Conservation (phyloP, 2,797 vertebrate species). For the Merluccius polli region DNA sequence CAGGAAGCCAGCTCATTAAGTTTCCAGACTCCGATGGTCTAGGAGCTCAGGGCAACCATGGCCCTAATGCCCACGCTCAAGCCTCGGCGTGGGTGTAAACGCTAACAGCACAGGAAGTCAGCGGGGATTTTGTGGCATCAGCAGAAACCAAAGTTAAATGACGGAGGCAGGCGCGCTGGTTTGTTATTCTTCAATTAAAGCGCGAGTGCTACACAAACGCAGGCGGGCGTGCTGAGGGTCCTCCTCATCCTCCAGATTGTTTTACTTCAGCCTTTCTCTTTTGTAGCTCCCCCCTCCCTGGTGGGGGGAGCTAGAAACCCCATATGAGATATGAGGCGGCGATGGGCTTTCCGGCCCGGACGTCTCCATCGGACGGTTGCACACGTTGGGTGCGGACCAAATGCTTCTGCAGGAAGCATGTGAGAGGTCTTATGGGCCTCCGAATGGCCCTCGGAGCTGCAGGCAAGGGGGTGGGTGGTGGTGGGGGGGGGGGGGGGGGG, state of each 20-base stretch:
- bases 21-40: too few relatives aligned
- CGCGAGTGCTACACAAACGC: conserved; percentile 15
- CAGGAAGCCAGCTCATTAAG: background rate
- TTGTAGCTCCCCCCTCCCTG: background rate
- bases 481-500: conserved; percentile 6
- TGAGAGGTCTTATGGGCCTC: conserved; percentile 39
- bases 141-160: conserved; percentile 44
- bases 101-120: conserved; percentile 35
- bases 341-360: conserved; percentile 29
- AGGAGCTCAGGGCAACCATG: too few relatives aligned
- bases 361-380: conserved; percentile 27
- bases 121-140: conserved; percentile 41
- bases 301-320: too few relatives aligned
- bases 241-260: conserved; percentile 28
- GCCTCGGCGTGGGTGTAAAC: conserved; percentile 38
- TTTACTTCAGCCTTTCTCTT: conserved; percentile 30
- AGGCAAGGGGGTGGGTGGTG: background rate
- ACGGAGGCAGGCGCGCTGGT: conserved; percentile 27
- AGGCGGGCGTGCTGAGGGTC: conserved; percentile 9
- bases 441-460: conserved; percentile 27
- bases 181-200: conserved; percentile 63
- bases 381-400: conserved; percentile 45
- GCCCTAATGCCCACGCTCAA: conserved; percentile 17
- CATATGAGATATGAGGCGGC: conserved; percentile 10
- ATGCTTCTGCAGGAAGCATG: conserved; percentile 58